Conservation (phyloP, 53 echinoderm and acorn worm species). For the Paracentrotus lividus region DNA sequence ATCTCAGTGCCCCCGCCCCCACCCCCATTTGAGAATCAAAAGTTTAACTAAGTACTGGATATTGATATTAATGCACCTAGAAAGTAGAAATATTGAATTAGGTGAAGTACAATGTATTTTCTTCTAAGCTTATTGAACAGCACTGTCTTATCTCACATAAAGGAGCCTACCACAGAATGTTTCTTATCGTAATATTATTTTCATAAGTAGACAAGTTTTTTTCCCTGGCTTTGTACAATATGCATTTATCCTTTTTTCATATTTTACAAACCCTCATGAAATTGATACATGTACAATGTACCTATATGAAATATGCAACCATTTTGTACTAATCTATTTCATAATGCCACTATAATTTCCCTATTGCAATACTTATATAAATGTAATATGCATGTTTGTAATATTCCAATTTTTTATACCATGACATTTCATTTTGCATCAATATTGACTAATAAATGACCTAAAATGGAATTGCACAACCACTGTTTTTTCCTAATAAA, state of each 20-base stretch:
- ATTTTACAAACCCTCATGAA: background rate
- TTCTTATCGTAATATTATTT: no score
- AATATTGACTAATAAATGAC: background rate
- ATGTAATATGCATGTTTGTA: background rate
- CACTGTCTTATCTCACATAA: background rate
- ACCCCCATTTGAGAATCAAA: no score
- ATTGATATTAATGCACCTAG: background rate
- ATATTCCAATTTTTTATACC: background rate
- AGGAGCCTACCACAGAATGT: no score
- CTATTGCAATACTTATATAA: slow-evolving; percentile 9
- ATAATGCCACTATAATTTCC: background rate
- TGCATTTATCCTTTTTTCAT: background rate
- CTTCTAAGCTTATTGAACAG: no score
- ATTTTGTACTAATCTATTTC: background rate
- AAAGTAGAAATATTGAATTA: background rate
- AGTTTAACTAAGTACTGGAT: background rate
- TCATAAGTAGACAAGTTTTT: no score
- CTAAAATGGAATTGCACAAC: background rate
- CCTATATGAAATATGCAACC: background rate
- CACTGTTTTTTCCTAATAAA: background rate
- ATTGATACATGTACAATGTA: no score
- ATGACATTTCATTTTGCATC: background rate
- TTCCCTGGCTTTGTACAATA: no score
- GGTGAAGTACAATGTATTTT: background rate
- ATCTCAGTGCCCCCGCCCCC: no score